Base-by-base conservation (phyloP, 2,888 invertebrate genomes). In the Antitype chi region DNA sequence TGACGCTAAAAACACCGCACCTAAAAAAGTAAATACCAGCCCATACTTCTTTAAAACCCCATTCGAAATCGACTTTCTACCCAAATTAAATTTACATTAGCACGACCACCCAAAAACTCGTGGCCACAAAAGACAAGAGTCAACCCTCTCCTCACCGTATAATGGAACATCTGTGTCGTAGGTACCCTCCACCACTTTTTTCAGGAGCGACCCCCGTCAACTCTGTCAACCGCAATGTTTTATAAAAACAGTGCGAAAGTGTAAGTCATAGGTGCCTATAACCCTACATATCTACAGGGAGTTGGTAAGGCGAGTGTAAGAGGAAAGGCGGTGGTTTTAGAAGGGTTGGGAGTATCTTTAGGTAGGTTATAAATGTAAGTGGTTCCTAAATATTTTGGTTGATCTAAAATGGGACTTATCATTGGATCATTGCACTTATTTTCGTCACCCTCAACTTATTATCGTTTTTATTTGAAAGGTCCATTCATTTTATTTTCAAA, bases 81-180 rank as follows among this genome's bases (percentile, higher is more conserved):
- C 79, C 70, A 80, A 87, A 84, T 87, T 84, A 87, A 86, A 81
- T 85, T 88, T 70, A 79, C 87, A 88, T 86, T 88, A 88, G 77
- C 87, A 81, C 81, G 59, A 68, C 62, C 60, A 49, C 71, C 74
- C 68, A 63, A 87, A 87, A 84, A 87, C 74, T 67, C 76, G 60
- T 78, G 76, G 70, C 72, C 72, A 88, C 85, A 86, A 87, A 85
- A 87, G 89, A 87, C 86, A 86, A 88, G 78, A 88, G 85, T 87
- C 89, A 88, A 88, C 86, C 86, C 89, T 72, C 86, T 84, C 83
- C 67, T 81, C 80, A 60, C 72, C 63, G 68, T 64, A 84, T 90
- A 89, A 89, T 89, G 89, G 90, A 89, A 90, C 89, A 89, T 86
- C 82, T 90, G 85, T 89, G 90, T 90, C 75, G 81, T 87, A 64